These are phyloP conservation scores for Xyrauchen texanus DNA, from an alignment of 2,113 vertebrate species.

Conservation along the genomic window DNA sequence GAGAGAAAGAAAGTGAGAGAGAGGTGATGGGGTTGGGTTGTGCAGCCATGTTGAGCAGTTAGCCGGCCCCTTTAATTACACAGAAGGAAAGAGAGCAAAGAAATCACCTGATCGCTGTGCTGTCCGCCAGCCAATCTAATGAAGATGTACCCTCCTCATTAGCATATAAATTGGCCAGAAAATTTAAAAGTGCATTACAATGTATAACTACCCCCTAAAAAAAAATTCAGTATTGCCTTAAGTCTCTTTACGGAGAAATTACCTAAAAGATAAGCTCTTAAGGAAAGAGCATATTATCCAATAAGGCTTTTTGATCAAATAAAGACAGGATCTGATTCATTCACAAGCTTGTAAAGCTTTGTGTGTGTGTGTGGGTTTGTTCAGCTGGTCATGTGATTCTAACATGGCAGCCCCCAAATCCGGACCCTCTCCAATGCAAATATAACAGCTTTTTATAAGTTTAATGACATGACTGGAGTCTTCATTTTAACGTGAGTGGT, in stretches of 20 bases:
- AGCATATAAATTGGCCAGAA: slow-evolving; percentile 65
- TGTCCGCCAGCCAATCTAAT: slow-evolving; percentile 59
- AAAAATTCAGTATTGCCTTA: slow-evolving; percentile 50
- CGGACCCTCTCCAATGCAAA: too few species aligned
- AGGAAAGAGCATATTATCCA: slow-evolving; percentile 56
- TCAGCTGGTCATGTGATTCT: neutral
- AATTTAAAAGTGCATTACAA: slow-evolving; percentile 63
- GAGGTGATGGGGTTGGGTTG: slow-evolving; percentile 34
- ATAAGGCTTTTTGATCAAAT: slow-evolving; percentile 55
- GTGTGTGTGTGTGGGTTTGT: slow-evolving; percentile 38
- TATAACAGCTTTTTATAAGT: too few species aligned
- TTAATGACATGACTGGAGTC: too few species aligned
- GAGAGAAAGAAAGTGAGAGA: neutral
- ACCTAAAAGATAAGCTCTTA: slow-evolving; percentile 41
- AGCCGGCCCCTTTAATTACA: slow-evolving; percentile 56
- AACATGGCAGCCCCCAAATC: too few species aligned
- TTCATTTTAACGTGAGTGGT: too few species aligned
- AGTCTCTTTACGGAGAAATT: slow-evolving; percentile 40
- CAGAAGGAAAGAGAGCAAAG: slow-evolving; percentile 52
- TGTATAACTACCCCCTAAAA: slow-evolving; percentile 41
- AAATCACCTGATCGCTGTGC: slow-evolving; percentile 58
- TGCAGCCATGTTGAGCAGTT: slow-evolving; percentile 26
- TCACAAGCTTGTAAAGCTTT: slow-evolving; percentile 20
- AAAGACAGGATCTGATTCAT: slow-evolving; percentile 46
- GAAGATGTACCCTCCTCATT: slow-evolving; percentile 58